Evolutionary conservation across 2,888 invertebrate genomes (phyloP).

Genomic region (Thecocarcelia acutangulata): DNA sequence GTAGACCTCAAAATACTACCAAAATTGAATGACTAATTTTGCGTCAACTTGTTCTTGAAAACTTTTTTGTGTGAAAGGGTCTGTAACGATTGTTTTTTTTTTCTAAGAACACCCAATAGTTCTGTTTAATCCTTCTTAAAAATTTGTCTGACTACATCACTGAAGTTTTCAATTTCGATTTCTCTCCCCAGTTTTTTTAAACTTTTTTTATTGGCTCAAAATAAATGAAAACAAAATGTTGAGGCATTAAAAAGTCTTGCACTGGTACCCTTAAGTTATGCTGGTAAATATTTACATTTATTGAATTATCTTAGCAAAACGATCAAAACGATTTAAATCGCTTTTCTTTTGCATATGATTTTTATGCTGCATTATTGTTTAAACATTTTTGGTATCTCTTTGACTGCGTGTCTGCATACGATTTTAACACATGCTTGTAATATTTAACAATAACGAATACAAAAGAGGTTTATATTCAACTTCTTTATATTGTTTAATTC

Average conservation of each 20-base stretch:
- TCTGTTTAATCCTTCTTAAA: background rate
- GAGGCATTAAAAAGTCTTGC: conserved; percentile 18
- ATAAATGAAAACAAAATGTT: conserved; percentile 45
- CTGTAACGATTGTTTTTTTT: no score
- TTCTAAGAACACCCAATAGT: no score
- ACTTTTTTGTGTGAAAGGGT: no score
- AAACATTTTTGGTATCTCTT: conserved; percentile 13
- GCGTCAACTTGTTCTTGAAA: no score
- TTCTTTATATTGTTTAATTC: conserved; percentile 4
- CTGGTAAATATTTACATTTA: conserved; percentile 69
- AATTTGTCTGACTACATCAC: conserved; percentile 32
- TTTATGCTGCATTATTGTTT: conserved; percentile 23
- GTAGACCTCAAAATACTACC: no score
- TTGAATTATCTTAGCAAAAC: conserved; percentile 66
- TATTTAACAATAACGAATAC: background rate
- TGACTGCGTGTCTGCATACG: conserved; percentile 16
- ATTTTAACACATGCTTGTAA: conserved; percentile 32
- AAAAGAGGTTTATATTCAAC: conserved; percentile 8
- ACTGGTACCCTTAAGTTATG: conserved; percentile 59
- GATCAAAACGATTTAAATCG: conserved; percentile 66
- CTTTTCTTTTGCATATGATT: conserved; percentile 29
- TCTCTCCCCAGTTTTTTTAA: conserved; percentile 50
- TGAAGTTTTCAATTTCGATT: conserved; percentile 56
- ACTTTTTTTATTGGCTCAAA: conserved; percentile 6
- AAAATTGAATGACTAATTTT: no score